Conservation (phyloP, 2,113 vertebrate genomes). For the Dascyllus trimaculatus region DNA sequence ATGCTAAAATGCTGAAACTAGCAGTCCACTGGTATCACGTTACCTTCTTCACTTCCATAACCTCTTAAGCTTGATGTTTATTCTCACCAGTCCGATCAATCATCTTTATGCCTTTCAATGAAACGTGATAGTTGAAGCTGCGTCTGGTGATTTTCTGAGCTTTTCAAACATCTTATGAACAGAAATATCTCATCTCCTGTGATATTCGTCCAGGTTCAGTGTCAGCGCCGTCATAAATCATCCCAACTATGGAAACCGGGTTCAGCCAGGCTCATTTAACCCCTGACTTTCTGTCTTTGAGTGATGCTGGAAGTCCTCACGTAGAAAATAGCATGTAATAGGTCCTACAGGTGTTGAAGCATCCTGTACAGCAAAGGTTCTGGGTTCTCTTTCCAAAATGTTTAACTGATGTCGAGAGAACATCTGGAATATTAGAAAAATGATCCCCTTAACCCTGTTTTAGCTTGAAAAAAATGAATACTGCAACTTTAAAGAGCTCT, state of each 20-base stretch:
- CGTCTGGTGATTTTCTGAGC: background rate
- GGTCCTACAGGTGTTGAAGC: background rate
- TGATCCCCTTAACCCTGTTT: background rate
- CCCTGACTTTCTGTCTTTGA: background rate
- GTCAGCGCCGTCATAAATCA: background rate
- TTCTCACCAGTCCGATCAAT: background rate
- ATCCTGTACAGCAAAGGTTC: background rate
- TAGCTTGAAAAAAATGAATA: background rate
- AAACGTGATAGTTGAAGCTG: background rate
- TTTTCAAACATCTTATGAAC: background rate
- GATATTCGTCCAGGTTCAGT: background rate
- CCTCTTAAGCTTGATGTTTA: background rate
- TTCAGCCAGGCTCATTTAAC: background rate
- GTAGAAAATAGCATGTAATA: background rate
- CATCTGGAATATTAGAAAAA: constrained; percentile 1
- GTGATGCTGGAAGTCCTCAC: background rate
- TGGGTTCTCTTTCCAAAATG: background rate
- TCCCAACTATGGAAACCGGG: background rate
- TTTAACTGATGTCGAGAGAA: background rate
- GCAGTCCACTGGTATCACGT: too few relatives aligned
- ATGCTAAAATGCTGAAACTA: too few relatives aligned
- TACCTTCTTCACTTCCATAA: too few relatives aligned
- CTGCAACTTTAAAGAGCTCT: background rate
- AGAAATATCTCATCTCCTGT: background rate
- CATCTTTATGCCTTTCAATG: background rate